Evolutionary conservation across 2,888 invertebrate genomes (phyloP).

Genomic region (Netelia fuscicornis): DNA sequence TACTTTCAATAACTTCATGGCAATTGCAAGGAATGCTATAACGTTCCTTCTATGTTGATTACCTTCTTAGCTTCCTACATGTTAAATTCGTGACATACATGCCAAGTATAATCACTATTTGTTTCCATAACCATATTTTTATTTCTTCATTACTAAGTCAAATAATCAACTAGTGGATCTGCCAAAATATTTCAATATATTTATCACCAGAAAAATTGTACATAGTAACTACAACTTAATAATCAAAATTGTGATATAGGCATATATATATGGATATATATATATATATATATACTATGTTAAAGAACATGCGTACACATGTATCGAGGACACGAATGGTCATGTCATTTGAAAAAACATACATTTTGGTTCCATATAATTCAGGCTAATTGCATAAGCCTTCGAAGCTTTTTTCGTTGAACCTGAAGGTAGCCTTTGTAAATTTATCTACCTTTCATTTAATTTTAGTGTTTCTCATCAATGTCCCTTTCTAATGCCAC

Average conservation of each 20-base stretch:
- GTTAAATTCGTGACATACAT: no score
- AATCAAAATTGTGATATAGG: slow-evolving; percentile 78
- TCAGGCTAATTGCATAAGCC: slow-evolving; percentile 51
- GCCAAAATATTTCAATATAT: slow-evolving; percentile 83
- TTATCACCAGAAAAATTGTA: slow-evolving; percentile 81
- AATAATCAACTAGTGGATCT: slow-evolving; percentile 67
- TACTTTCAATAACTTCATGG: no score
- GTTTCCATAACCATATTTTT: background rate
- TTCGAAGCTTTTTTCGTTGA: slow-evolving; percentile 29
- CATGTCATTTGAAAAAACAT: slow-evolving; percentile 49
- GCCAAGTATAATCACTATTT: background rate
- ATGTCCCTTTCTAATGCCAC: slow-evolving; percentile 16
- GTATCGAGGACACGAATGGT: slow-evolving; percentile 50
- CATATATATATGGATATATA: slow-evolving; percentile 69
- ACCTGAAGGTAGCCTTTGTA: slow-evolving; percentile 31
- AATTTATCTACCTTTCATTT: slow-evolving; percentile 19
- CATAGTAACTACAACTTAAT: slow-evolving; percentile 78
- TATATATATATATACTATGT: slow-evolving; percentile 68
- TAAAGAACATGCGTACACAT: slow-evolving; percentile 49
- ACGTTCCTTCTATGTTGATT: no score
- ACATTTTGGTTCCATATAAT: slow-evolving; percentile 64
- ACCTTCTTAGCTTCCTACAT: no score
- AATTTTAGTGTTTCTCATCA: slow-evolving; percentile 10
- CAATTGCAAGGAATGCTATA: no score
- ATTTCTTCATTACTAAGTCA: background rate